Evolutionary conservation across 30 jellyfish, hydroid and myxozoan species (phyloP), one percentile per base, ranked within the genome.

Genomic region (Morbakka virulenta): DNA sequence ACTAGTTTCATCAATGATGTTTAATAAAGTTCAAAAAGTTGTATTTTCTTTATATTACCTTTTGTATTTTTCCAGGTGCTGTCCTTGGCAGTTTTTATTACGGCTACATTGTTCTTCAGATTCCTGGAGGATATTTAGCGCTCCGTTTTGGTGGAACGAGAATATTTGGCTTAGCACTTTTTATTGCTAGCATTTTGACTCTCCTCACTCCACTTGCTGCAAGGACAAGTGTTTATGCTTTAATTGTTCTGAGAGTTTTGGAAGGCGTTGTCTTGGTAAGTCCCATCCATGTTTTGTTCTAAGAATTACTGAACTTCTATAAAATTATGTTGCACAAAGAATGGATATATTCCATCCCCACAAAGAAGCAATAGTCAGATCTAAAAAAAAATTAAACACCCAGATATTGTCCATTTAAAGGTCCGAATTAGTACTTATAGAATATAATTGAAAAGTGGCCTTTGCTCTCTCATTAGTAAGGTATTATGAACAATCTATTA

Each of bases 51-150:
- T n/a, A n/a, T n/a, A n/a, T n/a, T n/a, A n/a, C n/a, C n/a, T n/a
- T 61, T 4, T 76, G 20, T 57, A 31, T 1, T 47, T 28, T 14
- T 25, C 17, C 35, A 95, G 99, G 99, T 21, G 94, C 95, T 47
- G 96, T 95, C 2, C 96, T 95, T 69, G 99, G 99, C 2, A 82
- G 96, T 1, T 95, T 95, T 69, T 95, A 95, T 65, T 95, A 95
- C 52, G 99, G 99, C 0, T 95, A 95, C 85, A 85, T 95, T 72
- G 86, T 95, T 26, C 80, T 95, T 33, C 99, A 95, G 71, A 85
- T 95, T 64, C 99, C 99, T 1, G 99, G 99, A 2, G 99, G 99
- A 2, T 95, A 95, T 76, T 62, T 95, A 64, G 99, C 99, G 2
- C 72, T 80, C 74, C 84, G 79, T 69, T 75, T 88, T 50, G 99